Percentiles rank a stretch among this genome's conserved stretches.
Conservation (phyloP, 2,113 vertebrate species). For the Ceyx margarethae region DNA sequence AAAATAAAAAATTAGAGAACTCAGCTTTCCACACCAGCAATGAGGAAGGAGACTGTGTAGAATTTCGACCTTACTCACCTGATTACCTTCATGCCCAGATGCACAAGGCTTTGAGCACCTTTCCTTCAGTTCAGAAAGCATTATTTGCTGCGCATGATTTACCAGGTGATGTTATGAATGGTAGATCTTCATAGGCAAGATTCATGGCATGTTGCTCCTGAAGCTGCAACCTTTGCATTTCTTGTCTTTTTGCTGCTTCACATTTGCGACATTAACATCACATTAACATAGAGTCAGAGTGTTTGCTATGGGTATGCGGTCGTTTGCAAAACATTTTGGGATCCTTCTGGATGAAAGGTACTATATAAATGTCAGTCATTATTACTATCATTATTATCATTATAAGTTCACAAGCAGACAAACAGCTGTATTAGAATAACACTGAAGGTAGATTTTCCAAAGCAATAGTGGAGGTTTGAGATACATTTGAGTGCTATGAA, state of each 20-base stretch:
- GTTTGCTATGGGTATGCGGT: not conserved
- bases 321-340: constrained; percentile 20
- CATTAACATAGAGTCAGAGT: not conserved
- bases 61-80: constrained; percentile 6
- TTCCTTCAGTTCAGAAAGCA: not conserved
- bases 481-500: not conserved
- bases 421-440: not conserved
- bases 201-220: not conserved
- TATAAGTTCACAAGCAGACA: constrained; percentile 23
- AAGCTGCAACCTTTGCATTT: not conserved
- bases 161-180: not conserved
- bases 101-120: constrained; percentile 9
- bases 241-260: not conserved
- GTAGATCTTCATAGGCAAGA: not conserved
- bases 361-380: constrained; percentile 47
- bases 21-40: constrained; percentile 7
- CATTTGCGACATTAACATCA: not conserved
- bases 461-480: not conserved
- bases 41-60: not conserved
- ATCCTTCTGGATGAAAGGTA: constrained; percentile 37
- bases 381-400: constrained; percentile 41
- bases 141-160: not conserved
- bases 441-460: not conserved
- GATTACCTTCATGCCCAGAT: not conserved
- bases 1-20: constrained; percentile 45